phyloP scores from a whole-genome alignment of 2,113 vertebrate genomes.

The Lates calcarifer region DNA sequence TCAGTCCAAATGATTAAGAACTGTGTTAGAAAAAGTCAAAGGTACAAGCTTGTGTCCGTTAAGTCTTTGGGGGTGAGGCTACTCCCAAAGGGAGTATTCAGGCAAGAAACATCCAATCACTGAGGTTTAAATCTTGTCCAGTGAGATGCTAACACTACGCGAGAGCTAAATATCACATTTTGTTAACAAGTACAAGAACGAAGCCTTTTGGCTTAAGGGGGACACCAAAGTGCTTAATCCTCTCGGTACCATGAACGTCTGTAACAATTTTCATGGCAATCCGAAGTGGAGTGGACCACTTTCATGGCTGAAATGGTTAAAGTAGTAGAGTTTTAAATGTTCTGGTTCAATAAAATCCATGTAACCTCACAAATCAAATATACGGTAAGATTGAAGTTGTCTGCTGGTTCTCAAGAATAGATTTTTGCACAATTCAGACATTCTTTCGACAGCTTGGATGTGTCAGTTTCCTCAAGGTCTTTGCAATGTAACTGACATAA shows the following conservation, averaged over 20 bases:
- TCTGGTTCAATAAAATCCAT: neutral
- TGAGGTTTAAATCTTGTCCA: no score
- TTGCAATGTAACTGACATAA: conserved; percentile 41
- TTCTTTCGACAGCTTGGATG: conserved; percentile 11
- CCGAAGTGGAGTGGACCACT: no score
- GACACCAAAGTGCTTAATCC: neutral
- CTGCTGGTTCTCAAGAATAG: neutral
- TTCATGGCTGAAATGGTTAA: neutral
- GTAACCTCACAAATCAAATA: neutral
- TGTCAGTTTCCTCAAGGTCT: conserved; percentile 44
- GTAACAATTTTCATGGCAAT: neutral
- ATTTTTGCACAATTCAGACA: conserved; percentile 7
- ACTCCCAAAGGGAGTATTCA: no score
- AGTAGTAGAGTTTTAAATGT: neutral
- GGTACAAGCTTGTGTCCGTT: no score
- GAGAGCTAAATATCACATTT: no score
- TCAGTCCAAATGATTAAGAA: no score
- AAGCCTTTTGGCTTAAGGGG: neutral
- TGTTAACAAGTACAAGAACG: no score
- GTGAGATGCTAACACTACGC: no score
- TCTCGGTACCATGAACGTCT: neutral
- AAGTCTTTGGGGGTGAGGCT: no score
- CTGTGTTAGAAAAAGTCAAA: no score
- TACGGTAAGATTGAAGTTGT: conserved; percentile 1
- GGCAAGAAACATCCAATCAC: no score